Conservation (phyloP, 2,888 invertebrate genomes). For the Drosophila niveifrons region DNA sequence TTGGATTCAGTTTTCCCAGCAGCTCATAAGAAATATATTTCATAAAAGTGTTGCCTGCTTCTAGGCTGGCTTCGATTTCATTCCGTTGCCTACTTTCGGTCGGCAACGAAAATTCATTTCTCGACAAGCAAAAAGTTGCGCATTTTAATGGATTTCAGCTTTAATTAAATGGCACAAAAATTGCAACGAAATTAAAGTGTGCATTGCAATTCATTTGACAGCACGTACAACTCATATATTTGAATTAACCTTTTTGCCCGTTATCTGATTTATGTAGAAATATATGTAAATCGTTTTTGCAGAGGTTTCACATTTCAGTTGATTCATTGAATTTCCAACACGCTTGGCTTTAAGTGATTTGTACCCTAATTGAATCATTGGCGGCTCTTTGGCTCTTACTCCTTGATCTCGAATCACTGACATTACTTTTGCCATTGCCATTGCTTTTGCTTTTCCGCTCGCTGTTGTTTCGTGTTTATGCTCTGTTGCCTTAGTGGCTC, state of each 20-base stretch:
- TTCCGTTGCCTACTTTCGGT: conserved; percentile 45
- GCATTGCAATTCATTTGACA: neutral
- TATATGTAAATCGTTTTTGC: neutral
- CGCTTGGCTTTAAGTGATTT: conserved; percentile 20
- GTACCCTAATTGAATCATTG: conserved; percentile 39
- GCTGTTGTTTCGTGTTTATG: neutral
- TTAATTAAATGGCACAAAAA: neutral
- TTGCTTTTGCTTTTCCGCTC: neutral
- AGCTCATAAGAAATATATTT: conserved; percentile 3
- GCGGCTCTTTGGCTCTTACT: conserved; percentile 10
- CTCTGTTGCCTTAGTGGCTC: conserved; percentile 19
- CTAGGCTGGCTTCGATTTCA: conserved; percentile 16
- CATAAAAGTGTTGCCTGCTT: conserved; percentile 13
- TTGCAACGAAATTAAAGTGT: neutral
- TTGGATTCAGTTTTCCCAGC: conserved; percentile 21
- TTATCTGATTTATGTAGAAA: neutral
- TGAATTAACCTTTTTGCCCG: neutral
- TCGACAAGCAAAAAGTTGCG: too few species aligned
- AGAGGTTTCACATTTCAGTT: neutral
- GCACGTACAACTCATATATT: neutral
- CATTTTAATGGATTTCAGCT: neutral
- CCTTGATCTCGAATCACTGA: conserved; percentile 30
- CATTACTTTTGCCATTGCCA: neutral
- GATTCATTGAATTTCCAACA: conserved; percentile 11
- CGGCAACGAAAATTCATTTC: neutral